Evolutionary conservation across 2,888 invertebrate genomes (phyloP).

Genomic region (Caenorhabditis sp.): DNA sequence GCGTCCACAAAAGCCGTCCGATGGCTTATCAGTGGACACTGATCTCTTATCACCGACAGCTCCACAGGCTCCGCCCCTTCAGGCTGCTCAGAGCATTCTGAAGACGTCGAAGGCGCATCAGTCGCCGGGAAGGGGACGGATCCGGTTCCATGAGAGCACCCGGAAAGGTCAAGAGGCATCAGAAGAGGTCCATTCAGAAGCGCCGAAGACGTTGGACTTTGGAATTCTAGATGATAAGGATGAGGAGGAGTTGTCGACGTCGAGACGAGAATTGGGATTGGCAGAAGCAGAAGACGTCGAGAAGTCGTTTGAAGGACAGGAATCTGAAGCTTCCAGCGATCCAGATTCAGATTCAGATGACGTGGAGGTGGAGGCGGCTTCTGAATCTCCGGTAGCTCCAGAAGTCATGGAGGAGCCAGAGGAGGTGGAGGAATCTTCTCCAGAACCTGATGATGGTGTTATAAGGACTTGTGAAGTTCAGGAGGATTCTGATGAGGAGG

Average conservation of each 20-base stretch:
- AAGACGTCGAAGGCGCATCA: slow-evolving; percentile 34
- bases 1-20: slow-evolving; percentile 1
- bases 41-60: slow-evolving; percentile 14
- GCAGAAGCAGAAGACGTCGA: neutral
- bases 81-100: slow-evolving; percentile 31
- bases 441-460: slow-evolving; percentile 1
- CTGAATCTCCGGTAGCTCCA: no score
- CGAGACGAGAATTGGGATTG: no score
- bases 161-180: slow-evolving; percentile 21
- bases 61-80: slow-evolving; percentile 6
- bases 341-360: no score
- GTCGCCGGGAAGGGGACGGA: slow-evolving; percentile 31
- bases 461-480: slow-evolving; percentile 13
- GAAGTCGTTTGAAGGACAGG: no score
- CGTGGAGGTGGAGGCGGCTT: no score
- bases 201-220: neutral
- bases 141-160: slow-evolving; percentile 37
- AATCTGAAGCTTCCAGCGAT: no score
- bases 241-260: neutral
- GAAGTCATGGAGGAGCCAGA: neutral
- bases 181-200: slow-evolving; percentile 12
- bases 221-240: neutral
- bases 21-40: neutral
- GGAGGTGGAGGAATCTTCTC: neutral
- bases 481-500: slow-evolving; percentile 3